Evolutionary conservation across 2,888 invertebrate species (phyloP).

Genomic region (Abrostola triplasia): DNA sequence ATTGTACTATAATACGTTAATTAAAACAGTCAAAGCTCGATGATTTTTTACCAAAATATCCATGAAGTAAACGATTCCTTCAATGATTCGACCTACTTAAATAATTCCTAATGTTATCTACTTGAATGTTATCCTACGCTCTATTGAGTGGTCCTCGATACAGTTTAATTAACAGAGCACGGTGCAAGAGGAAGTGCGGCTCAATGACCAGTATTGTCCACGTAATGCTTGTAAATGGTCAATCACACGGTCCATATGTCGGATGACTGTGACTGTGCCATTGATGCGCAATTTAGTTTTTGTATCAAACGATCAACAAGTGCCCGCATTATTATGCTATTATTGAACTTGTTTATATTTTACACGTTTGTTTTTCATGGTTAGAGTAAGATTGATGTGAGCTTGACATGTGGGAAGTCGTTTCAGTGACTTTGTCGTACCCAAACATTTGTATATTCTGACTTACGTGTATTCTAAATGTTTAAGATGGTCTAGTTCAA

Average conservation of each 20-base stretch:
- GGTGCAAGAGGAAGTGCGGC: constrained; percentile 66
- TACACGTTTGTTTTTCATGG: no score
- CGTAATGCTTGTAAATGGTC: constrained; percentile 63
- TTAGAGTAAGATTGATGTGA: no score
- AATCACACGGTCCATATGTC: constrained; percentile 57
- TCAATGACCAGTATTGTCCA: constrained; percentile 64
- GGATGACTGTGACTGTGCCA: constrained; percentile 41
- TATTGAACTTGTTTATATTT: no score
- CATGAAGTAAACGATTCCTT: constrained; percentile 8
- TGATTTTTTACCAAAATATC: neutral
- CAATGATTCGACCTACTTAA: constrained; percentile 5
- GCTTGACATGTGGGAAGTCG: no score
- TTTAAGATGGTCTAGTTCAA: no score
- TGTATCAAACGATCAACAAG: constrained; percentile 25
- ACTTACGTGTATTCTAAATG: no score
- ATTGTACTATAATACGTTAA: constrained; percentile 6
- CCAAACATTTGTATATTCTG: no score
- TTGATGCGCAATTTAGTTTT: constrained; percentile 19
- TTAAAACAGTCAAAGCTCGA: constrained; percentile 11
- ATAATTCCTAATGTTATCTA: constrained; percentile 1
- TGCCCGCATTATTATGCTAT: neutral
- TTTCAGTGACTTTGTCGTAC: no score
- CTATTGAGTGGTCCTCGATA: constrained; percentile 53
- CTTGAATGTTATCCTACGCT: constrained; percentile 37
- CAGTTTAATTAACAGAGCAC: constrained; percentile 56